Percentiles rank a stretch among this genome's conserved stretches.
phyloP scores from a whole-genome alignment of 1,140 invertebrate genomes.

The Trichonephila inaurata region DNA sequence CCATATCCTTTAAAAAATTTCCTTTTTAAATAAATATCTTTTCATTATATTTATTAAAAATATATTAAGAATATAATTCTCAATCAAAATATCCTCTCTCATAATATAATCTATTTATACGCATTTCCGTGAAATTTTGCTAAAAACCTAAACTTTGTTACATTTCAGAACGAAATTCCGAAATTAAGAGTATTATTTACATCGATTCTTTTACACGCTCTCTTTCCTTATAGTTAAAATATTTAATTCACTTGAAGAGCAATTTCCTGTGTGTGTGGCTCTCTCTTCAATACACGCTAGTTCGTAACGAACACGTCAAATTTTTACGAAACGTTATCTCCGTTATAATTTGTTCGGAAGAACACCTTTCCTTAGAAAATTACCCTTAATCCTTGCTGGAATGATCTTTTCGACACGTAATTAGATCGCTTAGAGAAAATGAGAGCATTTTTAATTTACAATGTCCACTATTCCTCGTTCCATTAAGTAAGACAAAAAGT shows the following conservation, averaged over 20 bases:
- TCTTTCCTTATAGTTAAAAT: neutral
- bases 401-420: slow-evolving; percentile 4
- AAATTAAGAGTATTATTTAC: too few relatives aligned
- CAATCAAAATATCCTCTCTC: too few relatives aligned
- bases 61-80: too few relatives aligned
- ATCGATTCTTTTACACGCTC: neutral
- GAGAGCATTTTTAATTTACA: neutral
- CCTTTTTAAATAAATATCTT: too few relatives aligned
- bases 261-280: too few relatives aligned
- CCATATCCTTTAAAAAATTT: too few relatives aligned
- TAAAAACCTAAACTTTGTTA: too few relatives aligned
- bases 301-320: neutral
- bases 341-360: neutral
- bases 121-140: too few relatives aligned
- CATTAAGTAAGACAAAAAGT: neutral
- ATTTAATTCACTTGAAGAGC: neutral
- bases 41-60: too few relatives aligned
- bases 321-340: neutral
- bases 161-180: too few relatives aligned
- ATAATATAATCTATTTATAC: too few relatives aligned
- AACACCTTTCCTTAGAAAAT: neutral
- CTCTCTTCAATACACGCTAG: neutral
- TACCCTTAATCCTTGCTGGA: neutral
- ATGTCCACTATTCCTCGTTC: neutral
- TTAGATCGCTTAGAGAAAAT: neutral